phyloP scores from a whole-genome alignment of 2,113 vertebrate genomes.

The Mormoops blainvillei region DNA sequence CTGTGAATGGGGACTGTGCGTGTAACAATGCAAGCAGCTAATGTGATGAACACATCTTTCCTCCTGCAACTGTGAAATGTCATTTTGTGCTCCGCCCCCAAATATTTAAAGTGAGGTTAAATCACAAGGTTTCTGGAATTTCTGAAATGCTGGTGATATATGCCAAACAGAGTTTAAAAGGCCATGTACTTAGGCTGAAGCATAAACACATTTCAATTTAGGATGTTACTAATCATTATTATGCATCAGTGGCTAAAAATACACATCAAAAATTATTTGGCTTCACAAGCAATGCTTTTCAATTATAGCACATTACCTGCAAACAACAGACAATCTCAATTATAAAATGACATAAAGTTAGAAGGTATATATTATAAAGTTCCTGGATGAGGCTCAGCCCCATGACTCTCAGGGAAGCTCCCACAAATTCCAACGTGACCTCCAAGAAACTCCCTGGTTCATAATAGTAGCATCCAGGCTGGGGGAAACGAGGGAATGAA shows the following conservation, averaged over 20 bases:
- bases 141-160: background rate
- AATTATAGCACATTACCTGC: background rate
- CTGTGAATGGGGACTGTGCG: background rate
- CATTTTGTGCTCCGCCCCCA: background rate
- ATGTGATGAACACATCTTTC: background rate
- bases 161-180: background rate
- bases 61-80: background rate
- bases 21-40: background rate
- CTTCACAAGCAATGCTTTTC: background rate
- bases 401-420: background rate
- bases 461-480: background rate
- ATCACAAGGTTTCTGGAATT: background rate
- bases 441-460: background rate
- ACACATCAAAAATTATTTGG: background rate
- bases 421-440: background rate
- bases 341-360: background rate
- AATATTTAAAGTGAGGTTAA: background rate
- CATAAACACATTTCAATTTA: background rate
- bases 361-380: background rate
- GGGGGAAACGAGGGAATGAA: background rate
- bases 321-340: background rate
- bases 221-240: background rate
- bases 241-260: background rate
- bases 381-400: background rate
- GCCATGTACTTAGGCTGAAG: background rate